phyloP scores from a whole-genome alignment of 2,113 vertebrate genomes.

The Sceloporus tristichus region DNA sequence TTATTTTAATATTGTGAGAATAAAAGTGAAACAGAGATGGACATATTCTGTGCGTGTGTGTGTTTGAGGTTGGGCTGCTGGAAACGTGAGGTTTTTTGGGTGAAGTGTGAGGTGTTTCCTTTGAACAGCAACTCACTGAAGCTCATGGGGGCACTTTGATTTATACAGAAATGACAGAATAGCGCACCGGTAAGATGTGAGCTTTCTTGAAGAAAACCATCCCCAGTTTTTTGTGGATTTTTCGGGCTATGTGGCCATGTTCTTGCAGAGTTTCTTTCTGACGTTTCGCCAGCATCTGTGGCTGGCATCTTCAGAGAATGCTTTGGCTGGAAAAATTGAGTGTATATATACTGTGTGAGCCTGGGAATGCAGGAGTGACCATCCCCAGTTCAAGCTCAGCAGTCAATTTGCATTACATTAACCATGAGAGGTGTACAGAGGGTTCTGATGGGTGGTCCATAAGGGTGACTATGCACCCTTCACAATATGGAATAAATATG shows the following conservation, averaged over 20 bases:
- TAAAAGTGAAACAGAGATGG: conserved; percentile 71
- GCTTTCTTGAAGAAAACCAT: not conserved
- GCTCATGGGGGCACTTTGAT: not conserved
- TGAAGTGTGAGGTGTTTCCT: not conserved
- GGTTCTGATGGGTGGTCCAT: not conserved
- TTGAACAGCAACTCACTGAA: not conserved
- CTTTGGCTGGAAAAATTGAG: too few species aligned
- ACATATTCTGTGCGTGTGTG: accelerated
- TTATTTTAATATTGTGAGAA: conserved; percentile 76
- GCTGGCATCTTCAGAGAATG: too few species aligned
- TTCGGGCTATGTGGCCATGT: too few species aligned
- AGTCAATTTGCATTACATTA: not conserved
- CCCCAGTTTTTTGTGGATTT: not conserved
- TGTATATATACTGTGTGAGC: too few species aligned
- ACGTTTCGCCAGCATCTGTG: too few species aligned
- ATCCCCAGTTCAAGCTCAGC: not conserved
- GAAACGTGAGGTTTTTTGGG: not conserved
- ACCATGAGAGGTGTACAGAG: not conserved
- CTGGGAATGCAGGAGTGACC: too few species aligned
- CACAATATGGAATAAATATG: not conserved
- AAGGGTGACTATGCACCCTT: not conserved
- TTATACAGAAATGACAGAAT: not conserved
- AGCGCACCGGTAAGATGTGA: too few species aligned
- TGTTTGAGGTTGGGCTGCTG: conserved; percentile 6
- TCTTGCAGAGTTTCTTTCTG: too few species aligned